A percentile compares a stretch with the other conserved stretches of the same genome.
Evolutionary conservation across 2,113 vertebrate genomes (phyloP).

Genomic region (Sinocyclocheilus anophthalmus): DNA sequence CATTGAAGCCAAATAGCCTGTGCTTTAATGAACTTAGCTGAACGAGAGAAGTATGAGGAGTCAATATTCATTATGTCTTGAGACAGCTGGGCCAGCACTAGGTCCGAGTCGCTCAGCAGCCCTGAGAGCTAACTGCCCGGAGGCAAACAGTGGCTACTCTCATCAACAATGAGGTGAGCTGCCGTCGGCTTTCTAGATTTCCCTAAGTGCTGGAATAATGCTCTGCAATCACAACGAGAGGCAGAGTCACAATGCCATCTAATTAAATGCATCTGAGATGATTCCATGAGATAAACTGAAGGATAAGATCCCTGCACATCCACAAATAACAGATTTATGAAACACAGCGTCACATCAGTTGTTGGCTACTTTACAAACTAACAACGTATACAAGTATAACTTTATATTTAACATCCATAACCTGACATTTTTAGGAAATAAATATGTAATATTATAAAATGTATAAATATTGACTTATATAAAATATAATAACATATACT

Average conservation of each 20-base stretch:
- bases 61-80: constrained; percentile 73
- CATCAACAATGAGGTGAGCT: constrained; percentile 60
- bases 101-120: constrained; percentile 51
- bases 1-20: constrained; percentile 66
- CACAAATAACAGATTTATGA: constrained; percentile 22
- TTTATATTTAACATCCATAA: too few species aligned
- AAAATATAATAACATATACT: too few species aligned
- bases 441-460: too few species aligned
- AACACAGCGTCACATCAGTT: constrained; percentile 3
- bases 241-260: constrained; percentile 48
- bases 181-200: constrained; percentile 61
- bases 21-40: constrained; percentile 71
- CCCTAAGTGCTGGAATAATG: constrained; percentile 58
- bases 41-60: constrained; percentile 65
- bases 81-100: constrained; percentile 59
- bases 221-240: constrained; percentile 61
- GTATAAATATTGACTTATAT: too few species aligned
- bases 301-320: too few species aligned
- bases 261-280: constrained; percentile 54
- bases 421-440: too few species aligned
- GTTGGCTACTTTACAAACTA: not conserved
- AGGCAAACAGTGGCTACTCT: constrained; percentile 60
- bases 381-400: too few species aligned
- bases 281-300: constrained; percentile 53
- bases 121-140: constrained; percentile 69